Evolutionary conservation across 2,888 invertebrate species (phyloP).

Genomic region (Dasypogon diadema): DNA sequence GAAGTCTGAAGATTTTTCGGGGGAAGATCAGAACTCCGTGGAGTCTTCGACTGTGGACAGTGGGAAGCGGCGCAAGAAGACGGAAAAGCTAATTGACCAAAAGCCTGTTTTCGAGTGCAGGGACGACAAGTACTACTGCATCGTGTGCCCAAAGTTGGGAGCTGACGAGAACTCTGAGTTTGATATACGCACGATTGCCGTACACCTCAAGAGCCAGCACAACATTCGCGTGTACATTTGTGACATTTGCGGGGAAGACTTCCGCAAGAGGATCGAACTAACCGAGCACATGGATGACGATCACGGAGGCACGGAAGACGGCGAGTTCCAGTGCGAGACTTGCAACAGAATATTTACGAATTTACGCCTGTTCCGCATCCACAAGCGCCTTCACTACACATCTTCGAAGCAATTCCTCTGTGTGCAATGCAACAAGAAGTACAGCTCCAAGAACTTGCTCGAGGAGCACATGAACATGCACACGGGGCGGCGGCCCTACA

Average conservation of each 20-base stretch:
- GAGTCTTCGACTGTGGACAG: background rate
- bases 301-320: slow-evolving; percentile 72
- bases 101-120: slow-evolving; percentile 60
- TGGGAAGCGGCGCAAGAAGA: background rate
- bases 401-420: slow-evolving; percentile 76
- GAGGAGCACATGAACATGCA: slow-evolving; percentile 81
- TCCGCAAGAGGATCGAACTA: slow-evolving; percentile 75
- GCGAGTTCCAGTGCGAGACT: slow-evolving; percentile 75
- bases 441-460: slow-evolving; percentile 77
- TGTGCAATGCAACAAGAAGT: slow-evolving; percentile 76
- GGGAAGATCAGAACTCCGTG: background rate
- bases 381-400: slow-evolving; percentile 75
- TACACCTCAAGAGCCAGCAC: slow-evolving; percentile 75
- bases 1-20: background rate
- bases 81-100: background rate
- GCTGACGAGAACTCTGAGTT: slow-evolving; percentile 68
- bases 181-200: slow-evolving; percentile 73
- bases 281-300: slow-evolving; percentile 76
- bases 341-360: slow-evolving; percentile 75
- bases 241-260: slow-evolving; percentile 76
- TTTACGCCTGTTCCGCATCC: slow-evolving; percentile 73
- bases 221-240: slow-evolving; percentile 78
- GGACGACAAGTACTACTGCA: slow-evolving; percentile 71
- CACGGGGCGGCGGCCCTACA: slow-evolving; percentile 76
- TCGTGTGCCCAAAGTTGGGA: slow-evolving; percentile 60